A percentile compares a stretch with the other conserved stretches of the same genome.
Conservation (phyloP, 2,888 invertebrate species). For the Tortricodes alternella region DNA sequence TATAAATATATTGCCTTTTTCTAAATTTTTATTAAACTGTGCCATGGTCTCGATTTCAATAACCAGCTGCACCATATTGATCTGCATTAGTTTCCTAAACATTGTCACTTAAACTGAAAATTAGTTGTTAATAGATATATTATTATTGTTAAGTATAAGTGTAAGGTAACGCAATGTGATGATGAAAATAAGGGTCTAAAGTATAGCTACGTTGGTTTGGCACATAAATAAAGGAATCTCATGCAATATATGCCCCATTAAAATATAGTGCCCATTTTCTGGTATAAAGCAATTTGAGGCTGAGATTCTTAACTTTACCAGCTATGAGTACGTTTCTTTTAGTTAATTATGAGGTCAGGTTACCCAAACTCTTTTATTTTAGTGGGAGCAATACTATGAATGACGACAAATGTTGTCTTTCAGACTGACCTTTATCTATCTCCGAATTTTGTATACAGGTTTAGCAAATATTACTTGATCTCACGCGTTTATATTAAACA, state of each 20-base stretch:
- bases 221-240: constrained; percentile 59
- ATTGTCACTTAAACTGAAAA: constrained; percentile 5
- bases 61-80: constrained; percentile 34
- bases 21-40: constrained; percentile 54
- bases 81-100: constrained; percentile 10
- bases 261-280: too few relatives aligned
- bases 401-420: not conserved
- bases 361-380: too few relatives aligned
- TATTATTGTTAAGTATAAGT: constrained; percentile 43
- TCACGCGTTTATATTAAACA: not conserved
- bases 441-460: constrained; percentile 2
- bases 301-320: too few relatives aligned
- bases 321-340: too few relatives aligned
- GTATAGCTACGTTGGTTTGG: constrained; percentile 66
- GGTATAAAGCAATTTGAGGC: too few relatives aligned
- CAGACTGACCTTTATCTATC: not conserved
- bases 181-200: constrained; percentile 75
- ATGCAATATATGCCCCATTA: not conserved
- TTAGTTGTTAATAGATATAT: constrained; percentile 31
- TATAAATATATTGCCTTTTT: constrained; percentile 39
- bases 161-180: constrained; percentile 78
- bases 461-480: not conserved
- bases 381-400: too few relatives aligned
- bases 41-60: constrained; percentile 59
- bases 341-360: too few relatives aligned